Conservation (phyloP, 1,140 invertebrate genomes). For the Drosophila cardini region DNA sequence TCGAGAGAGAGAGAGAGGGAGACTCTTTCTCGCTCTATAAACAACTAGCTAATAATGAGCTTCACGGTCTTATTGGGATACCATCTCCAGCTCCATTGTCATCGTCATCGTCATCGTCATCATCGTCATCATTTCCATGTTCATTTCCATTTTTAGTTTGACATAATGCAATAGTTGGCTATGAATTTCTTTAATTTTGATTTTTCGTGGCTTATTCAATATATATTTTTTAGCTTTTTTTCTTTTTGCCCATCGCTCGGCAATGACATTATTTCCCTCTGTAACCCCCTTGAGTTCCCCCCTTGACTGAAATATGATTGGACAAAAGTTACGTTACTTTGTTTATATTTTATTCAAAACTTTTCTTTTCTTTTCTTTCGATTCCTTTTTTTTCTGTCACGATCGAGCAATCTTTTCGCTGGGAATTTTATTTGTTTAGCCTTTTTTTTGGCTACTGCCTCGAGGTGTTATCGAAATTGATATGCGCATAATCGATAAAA, state of each 20-base stretch:
- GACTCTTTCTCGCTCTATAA: conserved; percentile 8
- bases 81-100: conserved; percentile 33
- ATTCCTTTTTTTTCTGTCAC: conserved; percentile 42
- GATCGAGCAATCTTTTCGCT: conserved; percentile 14
- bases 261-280: conserved; percentile 47
- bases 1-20: too few species aligned
- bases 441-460: background rate
- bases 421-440: conserved; percentile 25
- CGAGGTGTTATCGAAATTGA: conserved; percentile 47
- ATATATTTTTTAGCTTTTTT: conserved; percentile 34
- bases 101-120: conserved; percentile 52
- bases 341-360: conserved; percentile 10
- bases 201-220: conserved; percentile 60
- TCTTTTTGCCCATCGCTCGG: background rate
- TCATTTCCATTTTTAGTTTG: conserved; percentile 65
- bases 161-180: conserved; percentile 71
- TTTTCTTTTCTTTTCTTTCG: conserved; percentile 13
- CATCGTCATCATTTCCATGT: background rate
- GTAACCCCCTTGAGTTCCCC: conserved; percentile 20
- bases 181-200: conserved; percentile 68
- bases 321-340: conserved; percentile 24
- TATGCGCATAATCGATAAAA: conserved; percentile 75
- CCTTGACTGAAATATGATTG: conserved; percentile 30
- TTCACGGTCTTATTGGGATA: conserved; percentile 78
- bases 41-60: conserved; percentile 72